A percentile compares a stretch with the other conserved stretches of the same genome.
phyloP scores from a whole-genome alignment of 2,888 invertebrate genomes.

The Trichacis sp. region DNA sequence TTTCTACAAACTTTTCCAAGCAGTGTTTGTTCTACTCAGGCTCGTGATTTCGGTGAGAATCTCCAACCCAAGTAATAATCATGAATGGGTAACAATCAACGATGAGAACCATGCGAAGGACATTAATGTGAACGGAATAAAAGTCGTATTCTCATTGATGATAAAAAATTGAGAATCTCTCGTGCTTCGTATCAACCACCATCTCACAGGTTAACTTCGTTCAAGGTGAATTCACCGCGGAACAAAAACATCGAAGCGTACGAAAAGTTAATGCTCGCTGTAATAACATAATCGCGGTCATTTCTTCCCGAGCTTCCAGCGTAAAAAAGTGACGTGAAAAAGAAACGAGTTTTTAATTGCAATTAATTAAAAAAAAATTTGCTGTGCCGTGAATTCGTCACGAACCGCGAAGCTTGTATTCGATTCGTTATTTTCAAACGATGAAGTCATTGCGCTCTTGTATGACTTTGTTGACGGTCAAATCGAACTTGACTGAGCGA shows the following conservation, averaged over 20 bases:
- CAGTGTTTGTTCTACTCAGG: slow-evolving; percentile 22
- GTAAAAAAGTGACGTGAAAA: not conserved
- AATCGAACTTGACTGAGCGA: no score
- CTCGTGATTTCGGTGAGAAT: slow-evolving; percentile 8
- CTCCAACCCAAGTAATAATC: slow-evolving; percentile 26
- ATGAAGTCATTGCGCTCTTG: no score
- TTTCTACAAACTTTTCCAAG: slow-evolving; percentile 18
- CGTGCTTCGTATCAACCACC: no score
- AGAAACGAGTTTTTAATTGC: not conserved
- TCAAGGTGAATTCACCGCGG: not conserved
- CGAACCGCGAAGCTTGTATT: slow-evolving; percentile 10
- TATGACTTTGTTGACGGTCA: no score
- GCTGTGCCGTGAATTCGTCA: not conserved
- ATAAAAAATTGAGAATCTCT: slow-evolving; percentile 17
- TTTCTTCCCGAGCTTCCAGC: not conserved
- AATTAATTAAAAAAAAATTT: not conserved
- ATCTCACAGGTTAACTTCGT: not conserved
- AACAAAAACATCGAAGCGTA: not conserved
- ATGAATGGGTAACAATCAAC: slow-evolving; percentile 21
- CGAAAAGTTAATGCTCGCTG: not conserved
- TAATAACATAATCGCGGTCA: not conserved
- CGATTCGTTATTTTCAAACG: not conserved
- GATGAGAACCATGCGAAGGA: slow-evolving; percentile 40
- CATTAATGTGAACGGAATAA: slow-evolving; percentile 25
- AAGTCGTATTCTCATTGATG: slow-evolving; percentile 23